Conservation (phyloP, 2,888 invertebrate species). For the Dermolepida albohirtum region DNA sequence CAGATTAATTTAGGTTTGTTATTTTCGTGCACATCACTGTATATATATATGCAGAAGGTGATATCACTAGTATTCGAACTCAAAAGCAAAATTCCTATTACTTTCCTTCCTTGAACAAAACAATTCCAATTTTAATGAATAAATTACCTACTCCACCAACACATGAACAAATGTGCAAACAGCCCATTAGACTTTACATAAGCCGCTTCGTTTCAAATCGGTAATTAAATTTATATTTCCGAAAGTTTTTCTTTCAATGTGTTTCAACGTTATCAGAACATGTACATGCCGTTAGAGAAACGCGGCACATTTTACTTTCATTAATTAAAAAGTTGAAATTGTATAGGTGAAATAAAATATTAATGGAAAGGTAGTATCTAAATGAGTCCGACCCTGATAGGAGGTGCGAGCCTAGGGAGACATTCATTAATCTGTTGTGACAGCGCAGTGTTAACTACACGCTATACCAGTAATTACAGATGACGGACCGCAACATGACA, state of each 20-base stretch:
- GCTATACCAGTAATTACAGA: slow-evolving; percentile 66
- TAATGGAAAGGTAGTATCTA: slow-evolving; percentile 42
- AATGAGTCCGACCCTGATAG: slow-evolving; percentile 45
- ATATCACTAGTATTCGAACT: no score
- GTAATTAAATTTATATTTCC: slow-evolving; percentile 24
- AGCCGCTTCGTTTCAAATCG: slow-evolving; percentile 1
- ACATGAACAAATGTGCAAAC: slow-evolving; percentile 1
- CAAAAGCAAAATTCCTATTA: no score
- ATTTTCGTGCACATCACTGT: no score
- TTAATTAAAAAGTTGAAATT: slow-evolving; percentile 42
- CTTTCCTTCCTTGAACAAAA: no score
- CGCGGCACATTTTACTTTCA: slow-evolving; percentile 36
- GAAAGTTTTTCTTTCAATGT: slow-evolving; percentile 20
- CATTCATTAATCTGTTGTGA: slow-evolving; percentile 67
- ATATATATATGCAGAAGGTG: no score
- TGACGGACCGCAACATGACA: slow-evolving; percentile 62
- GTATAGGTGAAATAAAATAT: slow-evolving; percentile 44
- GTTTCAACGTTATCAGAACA: neutral
- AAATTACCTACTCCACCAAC: neutral
- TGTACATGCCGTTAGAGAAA: neutral
- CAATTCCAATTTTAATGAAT: neutral
- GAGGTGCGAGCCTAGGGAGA: slow-evolving; percentile 60
- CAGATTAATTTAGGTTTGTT: no score
- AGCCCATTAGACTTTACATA: neutral
- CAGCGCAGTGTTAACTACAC: slow-evolving; percentile 66